phyloP scores from a whole-genome alignment of 2,888 invertebrate genomes.

The Hermaeophaga mercurialis region DNA sequence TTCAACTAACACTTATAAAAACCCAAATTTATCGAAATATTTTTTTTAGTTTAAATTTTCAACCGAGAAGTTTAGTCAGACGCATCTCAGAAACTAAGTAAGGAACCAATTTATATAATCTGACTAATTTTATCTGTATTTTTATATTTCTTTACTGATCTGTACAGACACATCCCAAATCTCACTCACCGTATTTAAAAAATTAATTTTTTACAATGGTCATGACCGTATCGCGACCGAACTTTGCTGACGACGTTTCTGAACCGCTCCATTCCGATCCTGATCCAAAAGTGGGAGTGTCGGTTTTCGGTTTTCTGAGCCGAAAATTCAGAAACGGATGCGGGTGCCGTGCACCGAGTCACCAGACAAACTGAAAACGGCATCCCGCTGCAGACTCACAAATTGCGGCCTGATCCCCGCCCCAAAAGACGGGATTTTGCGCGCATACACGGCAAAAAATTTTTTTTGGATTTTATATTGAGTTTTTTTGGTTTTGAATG shows the following conservation, averaged over 20 bases:
- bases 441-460: conserved; percentile 31
- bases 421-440: conserved; percentile 35
- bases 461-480: conserved; percentile 22
- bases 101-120: no score
- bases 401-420: conserved; percentile 48
- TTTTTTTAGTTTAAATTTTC: no score
- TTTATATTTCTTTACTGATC: neutral
- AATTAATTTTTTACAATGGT: neutral
- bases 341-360: conserved; percentile 15
- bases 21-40: no score
- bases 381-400: conserved; percentile 47
- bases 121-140: no score
- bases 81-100: no score
- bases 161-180: conserved; percentile 1
- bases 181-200: conserved; percentile 24
- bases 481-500: neutral
- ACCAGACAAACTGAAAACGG: conserved; percentile 31
- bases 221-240: neutral
- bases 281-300: conserved; percentile 42
- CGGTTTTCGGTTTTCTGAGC: conserved; percentile 27
- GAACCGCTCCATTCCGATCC: conserved; percentile 11
- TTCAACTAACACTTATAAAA: no score
- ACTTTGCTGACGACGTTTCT: conserved; percentile 5
- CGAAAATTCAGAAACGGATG: no score
- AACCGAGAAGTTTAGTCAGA: no score